phyloP scores from a whole-genome alignment of 2,888 invertebrate genomes.

The Scaeva pyrastri region DNA sequence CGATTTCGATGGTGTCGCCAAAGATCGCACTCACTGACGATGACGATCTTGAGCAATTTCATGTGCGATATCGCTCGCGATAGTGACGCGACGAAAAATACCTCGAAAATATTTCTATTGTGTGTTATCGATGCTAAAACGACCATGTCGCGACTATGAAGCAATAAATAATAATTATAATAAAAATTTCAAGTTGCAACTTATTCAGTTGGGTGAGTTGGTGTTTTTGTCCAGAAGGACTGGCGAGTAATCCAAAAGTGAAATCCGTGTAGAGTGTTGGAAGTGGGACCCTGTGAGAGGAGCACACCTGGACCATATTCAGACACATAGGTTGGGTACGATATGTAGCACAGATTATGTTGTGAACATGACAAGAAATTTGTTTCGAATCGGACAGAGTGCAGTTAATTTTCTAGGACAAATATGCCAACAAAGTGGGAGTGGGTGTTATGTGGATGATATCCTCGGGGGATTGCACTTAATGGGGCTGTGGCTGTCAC shows the following conservation, averaged over 20 bases:
- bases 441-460: slow-evolving; percentile 66
- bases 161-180: slow-evolving; percentile 72
- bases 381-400: slow-evolving; percentile 39
- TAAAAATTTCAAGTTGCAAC: slow-evolving; percentile 56
- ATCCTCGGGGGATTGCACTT: slow-evolving; percentile 47
- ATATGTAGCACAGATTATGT: slow-evolving; percentile 26
- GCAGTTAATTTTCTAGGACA: slow-evolving; percentile 36
- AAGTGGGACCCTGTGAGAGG: neutral
- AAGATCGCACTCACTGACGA: slow-evolving; percentile 40
- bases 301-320: slow-evolving; percentile 10
- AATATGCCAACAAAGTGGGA: slow-evolving; percentile 41
- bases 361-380: slow-evolving; percentile 58
- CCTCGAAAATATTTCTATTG: slow-evolving; percentile 38
- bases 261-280: slow-evolving; percentile 44
- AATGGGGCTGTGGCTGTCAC: slow-evolving; percentile 30
- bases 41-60: slow-evolving; percentile 47
- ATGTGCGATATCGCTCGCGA: slow-evolving; percentile 50
- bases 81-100: neutral
- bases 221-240: slow-evolving; percentile 40
- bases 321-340: neutral
- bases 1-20: slow-evolving; percentile 60
- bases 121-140: slow-evolving; percentile 61
- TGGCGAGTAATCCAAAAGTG: slow-evolving; percentile 54
- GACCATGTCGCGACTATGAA: slow-evolving; percentile 33
- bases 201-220: slow-evolving; percentile 33